Percentiles rank a stretch among this genome's conserved stretches.
phyloP scores from a whole-genome alignment of 2,797 vertebrate species.

The Pseudocheirus occidentalis region DNA sequence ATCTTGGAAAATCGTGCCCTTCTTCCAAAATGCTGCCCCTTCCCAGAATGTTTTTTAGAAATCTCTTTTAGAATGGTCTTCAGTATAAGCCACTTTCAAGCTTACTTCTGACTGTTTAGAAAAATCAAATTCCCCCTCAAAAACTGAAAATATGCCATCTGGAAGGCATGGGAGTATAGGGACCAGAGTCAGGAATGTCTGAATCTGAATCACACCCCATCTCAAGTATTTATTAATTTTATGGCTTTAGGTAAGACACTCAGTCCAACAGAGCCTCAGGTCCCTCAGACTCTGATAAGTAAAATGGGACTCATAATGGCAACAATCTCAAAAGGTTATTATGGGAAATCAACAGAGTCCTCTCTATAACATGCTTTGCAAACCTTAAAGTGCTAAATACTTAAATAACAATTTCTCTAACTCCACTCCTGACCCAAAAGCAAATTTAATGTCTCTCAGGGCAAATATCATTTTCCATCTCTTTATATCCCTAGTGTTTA shows the following conservation, averaged over 20 bases:
- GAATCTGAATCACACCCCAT: not conserved
- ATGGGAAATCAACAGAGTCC: not conserved
- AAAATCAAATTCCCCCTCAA: not conserved
- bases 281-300: not conserved
- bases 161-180: not conserved
- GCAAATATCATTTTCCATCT: not conserved
- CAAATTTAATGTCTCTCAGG: not conserved
- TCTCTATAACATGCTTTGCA: not conserved
- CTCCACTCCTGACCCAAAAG: not conserved
- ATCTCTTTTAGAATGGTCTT: constrained; percentile 24
- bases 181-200: not conserved
- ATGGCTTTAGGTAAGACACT: not conserved
- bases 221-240: not conserved
- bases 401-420: not conserved
- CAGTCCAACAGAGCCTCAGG: not conserved
- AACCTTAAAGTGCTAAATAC: not conserved
- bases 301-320: not conserved
- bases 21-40: constrained; percentile 29
- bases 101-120: not conserved
- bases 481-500: not conserved
- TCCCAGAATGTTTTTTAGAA: constrained; percentile 40
- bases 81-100: not conserved
- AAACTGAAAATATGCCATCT: not conserved
- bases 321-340: not conserved
- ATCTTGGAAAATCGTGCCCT: constrained; percentile 44